Percentiles rank a stretch among this genome's conserved stretches.
Conservation (phyloP, 1,140 invertebrate genomes). For the Uloborus diversus region DNA sequence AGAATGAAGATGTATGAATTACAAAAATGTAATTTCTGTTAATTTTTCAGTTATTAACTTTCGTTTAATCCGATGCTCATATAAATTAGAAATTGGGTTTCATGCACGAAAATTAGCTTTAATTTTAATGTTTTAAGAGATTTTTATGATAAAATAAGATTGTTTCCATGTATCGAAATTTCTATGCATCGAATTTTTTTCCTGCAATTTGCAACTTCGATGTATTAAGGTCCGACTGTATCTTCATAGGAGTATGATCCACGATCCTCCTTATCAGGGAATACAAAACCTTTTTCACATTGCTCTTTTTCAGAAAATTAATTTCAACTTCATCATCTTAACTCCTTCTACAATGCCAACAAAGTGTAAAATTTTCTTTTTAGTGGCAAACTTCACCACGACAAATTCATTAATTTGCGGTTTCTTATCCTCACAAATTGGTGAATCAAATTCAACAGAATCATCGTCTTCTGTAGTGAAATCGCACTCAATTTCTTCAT, state of each 20-base stretch:
- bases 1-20: too few species aligned
- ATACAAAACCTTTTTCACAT: slow-evolving; percentile 10
- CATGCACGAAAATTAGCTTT: too few species aligned
- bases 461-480: slow-evolving; percentile 9
- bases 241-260: slow-evolving; percentile 22
- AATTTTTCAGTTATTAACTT: too few species aligned
- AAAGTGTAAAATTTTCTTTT: slow-evolving; percentile 22
- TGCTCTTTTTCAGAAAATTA: slow-evolving; percentile 21
- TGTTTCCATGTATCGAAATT: too few species aligned
- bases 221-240: too few species aligned
- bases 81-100: too few species aligned
- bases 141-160: too few species aligned
- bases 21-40: too few species aligned
- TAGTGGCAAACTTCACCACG: slow-evolving; percentile 13
- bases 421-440: slow-evolving; percentile 21
- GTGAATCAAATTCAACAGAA: slow-evolving; percentile 22
- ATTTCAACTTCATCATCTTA: slow-evolving; percentile 18
- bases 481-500: slow-evolving; percentile 26
- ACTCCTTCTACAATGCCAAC: slow-evolving; percentile 6
- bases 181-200: too few species aligned
- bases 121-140: too few species aligned
- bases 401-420: slow-evolving; percentile 27
- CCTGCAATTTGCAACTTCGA: too few species aligned
- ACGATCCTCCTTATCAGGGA: slow-evolving; percentile 21
- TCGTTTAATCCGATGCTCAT: too few species aligned